Base-by-base conservation (phyloP, 2,113 vertebrate genomes). In the Laterallus jamaicensis region DNA sequence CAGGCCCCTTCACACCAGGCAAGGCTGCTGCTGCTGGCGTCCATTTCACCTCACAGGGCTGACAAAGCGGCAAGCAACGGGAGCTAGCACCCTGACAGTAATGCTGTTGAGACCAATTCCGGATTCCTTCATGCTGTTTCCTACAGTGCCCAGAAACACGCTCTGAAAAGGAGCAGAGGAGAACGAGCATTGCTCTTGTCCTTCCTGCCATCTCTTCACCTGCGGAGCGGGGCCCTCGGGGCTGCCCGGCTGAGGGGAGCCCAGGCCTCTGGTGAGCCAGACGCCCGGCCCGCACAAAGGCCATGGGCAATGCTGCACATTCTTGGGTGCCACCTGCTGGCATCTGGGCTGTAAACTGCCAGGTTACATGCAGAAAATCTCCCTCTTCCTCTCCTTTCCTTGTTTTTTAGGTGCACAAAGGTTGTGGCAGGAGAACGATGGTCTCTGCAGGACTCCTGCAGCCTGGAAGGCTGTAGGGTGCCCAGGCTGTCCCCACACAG, bases 251-350 rank as follows among this genome's bases (percentile, higher is more conserved):
- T 3, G 29, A 20, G 0, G 54, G 71, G 11, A 12, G 12, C 32
- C 25, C 1, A 0, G 24, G 3, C 4, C 28, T 10, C 6, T 5
- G 8, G 19, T 4, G 58, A 58, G 37, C 32, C 4, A 19, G 24
- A 16, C 15, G 21, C 2, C 7, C 8, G 40, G 29, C 64, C 24
- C 0, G 11, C 67, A 80, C 73, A 22, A 52, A 60, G 77, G 32
- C 60, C 31, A 5, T 1, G 1, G 18, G 50, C 52, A 25, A 31
- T 5, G 68, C 83, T 56, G 77, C 24, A 12, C 84, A 91, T 93
- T 79, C 91, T 85, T 64, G 81, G 77, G 54, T 89, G 95, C 95
- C 95, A 95, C 84, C 95, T 97, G 59, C 96, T 52, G 94, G 91
- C 83, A 82, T 15, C 1, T 8, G 60, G 29, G 26, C 66, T 12